Evolutionary conservation across 2,797 vertebrate genomes (phyloP).

Genomic region (Oreortyx pictus): DNA sequence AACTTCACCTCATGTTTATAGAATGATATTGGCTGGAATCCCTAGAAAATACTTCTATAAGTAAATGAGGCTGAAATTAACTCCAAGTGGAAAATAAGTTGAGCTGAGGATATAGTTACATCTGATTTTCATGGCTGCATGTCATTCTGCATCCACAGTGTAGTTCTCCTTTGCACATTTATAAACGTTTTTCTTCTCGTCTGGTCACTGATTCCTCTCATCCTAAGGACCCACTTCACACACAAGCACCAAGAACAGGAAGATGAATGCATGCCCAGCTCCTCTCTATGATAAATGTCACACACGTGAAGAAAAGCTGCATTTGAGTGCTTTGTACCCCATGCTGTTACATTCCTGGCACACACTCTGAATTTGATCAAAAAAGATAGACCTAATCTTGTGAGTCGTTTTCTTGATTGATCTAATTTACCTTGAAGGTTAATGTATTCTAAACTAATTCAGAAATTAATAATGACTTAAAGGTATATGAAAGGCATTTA

Average conservation of each 20-base stretch:
- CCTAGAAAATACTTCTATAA: not conserved
- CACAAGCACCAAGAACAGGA: not conserved
- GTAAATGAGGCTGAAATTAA: constrained; percentile 39
- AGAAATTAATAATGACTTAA: constrained; percentile 83
- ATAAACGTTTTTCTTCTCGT: not conserved
- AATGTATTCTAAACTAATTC: constrained; percentile 83
- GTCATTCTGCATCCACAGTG: not conserved
- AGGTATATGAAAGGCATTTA: constrained; percentile 79
- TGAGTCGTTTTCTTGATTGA: constrained; percentile 80
- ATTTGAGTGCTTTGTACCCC: not conserved
- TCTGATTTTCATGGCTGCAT: constrained; percentile 6
- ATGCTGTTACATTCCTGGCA: constrained; percentile 18
- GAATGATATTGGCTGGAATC: not conserved
- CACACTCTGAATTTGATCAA: not conserved
- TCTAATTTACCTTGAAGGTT: constrained; percentile 85
- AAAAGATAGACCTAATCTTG: constrained; percentile 48
- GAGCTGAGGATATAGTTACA: constrained; percentile 2
- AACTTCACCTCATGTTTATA: not conserved
- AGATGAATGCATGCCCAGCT: not conserved
- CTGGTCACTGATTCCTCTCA: not conserved
- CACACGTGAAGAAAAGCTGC: not conserved
- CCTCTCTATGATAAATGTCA: not conserved
- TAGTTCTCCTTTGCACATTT: not conserved
- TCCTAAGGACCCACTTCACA: not conserved
- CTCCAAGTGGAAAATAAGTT: constrained; percentile 12